Conservation (phyloP, 2,888 invertebrate genomes). For the Cataglyphis livida region DNA sequence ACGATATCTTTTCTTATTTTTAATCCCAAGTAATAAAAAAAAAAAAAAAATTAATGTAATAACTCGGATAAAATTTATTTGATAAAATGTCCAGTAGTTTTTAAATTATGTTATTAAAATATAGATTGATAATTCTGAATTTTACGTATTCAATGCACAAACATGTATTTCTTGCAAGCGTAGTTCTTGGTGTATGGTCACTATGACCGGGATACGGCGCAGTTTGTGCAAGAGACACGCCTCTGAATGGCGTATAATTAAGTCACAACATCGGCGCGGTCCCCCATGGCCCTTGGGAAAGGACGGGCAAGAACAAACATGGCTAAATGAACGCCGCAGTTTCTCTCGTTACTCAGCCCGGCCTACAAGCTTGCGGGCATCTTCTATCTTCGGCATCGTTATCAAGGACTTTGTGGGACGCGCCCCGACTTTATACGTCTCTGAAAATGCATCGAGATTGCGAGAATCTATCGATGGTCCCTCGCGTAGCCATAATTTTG, state of each 20-base stretch:
- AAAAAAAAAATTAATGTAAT: neutral
- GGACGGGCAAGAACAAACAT: conserved; percentile 83
- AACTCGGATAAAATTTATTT: neutral
- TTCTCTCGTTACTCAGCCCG: conserved; percentile 75
- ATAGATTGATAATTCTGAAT: neutral
- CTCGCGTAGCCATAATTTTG: conserved; percentile 27
- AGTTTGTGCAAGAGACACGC: conserved; percentile 82
- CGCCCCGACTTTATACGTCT: conserved; percentile 11
- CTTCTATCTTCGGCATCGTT: conserved; percentile 58
- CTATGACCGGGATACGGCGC: conserved; percentile 71
- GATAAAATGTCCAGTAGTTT: neutral
- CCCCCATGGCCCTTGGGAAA: conserved; percentile 76
- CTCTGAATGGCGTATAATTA: conserved; percentile 85
- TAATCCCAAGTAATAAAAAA: neutral
- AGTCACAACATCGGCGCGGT: conserved; percentile 83
- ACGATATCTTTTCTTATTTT: neutral
- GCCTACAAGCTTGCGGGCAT: conserved; percentile 69
- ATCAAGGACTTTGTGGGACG: conserved; percentile 39
- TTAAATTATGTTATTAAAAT: conserved; percentile 12
- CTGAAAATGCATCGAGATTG: conserved; percentile 40
- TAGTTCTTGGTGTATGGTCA: conserved; percentile 76
- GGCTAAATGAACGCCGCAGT: conserved; percentile 83
- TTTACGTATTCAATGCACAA: conserved; percentile 1
- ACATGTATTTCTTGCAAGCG: conserved; percentile 17
- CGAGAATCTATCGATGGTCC: conserved; percentile 22